Conservation (phyloP, 2,888 invertebrate species). For the Pterostichus niger region DNA sequence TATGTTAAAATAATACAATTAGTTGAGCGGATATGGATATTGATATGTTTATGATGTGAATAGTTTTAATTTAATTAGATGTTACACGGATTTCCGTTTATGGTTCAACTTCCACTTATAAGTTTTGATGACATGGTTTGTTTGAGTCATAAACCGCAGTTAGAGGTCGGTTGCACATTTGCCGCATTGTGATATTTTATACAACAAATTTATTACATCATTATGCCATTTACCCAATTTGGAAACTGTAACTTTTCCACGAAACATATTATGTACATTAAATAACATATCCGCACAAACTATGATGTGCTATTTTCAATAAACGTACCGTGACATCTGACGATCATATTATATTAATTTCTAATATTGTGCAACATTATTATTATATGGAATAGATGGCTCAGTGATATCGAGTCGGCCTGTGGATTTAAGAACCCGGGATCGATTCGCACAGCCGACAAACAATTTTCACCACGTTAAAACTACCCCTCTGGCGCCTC, state of each 20-base stretch:
- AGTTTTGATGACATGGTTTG: constrained; percentile 46
- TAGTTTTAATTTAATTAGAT: constrained; percentile 42
- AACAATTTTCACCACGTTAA: no score
- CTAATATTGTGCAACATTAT: no score
- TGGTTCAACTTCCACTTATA: constrained; percentile 35
- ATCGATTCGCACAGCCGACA: no score
- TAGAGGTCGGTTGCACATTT: constrained; percentile 1
- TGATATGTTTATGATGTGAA: constrained; percentile 35
- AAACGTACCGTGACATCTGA: neutral
- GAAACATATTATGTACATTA: constrained; percentile 29
- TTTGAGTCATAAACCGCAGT: constrained; percentile 30
- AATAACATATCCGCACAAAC: constrained; percentile 1
- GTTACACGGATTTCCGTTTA: constrained; percentile 41
- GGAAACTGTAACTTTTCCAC: constrained; percentile 40
- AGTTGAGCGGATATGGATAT: constrained; percentile 22
- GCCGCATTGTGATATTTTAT: constrained; percentile 20
- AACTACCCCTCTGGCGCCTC: no score
- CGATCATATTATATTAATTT: no score
- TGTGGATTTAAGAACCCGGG: no score
- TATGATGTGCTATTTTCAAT: constrained; percentile 36
- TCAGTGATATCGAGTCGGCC: no score
- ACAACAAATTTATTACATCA: constrained; percentile 38
- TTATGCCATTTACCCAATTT: constrained; percentile 43
- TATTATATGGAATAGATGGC: no score
- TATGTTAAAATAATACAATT: constrained; percentile 50